Conservation (phyloP, 2,113 vertebrate genomes). For the Garra rufa region DNA sequence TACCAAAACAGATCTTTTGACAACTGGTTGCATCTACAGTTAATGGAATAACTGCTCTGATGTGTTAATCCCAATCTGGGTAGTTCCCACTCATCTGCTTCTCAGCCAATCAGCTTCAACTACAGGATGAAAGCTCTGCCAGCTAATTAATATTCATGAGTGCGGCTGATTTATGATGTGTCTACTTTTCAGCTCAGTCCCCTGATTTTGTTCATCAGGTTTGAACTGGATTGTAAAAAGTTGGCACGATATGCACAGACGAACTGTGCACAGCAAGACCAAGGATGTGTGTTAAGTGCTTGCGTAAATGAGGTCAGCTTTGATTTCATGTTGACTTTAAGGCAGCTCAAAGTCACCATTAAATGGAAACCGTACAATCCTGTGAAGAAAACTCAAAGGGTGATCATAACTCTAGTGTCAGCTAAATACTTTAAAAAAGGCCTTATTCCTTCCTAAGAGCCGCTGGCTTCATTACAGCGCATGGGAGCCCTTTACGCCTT, state of each 20-base stretch:
- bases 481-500: background rate
- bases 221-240: background rate
- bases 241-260: background rate
- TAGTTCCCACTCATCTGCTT: background rate
- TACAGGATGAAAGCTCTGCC: background rate
- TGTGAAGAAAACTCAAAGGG: background rate
- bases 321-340: conserved; percentile 14
- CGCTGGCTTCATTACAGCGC: conserved; percentile 14
- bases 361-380: background rate
- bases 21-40: background rate
- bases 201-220: background rate
- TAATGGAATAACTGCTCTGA: background rate
- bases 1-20: background rate
- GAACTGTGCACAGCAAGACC: background rate
- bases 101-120: background rate
- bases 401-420: conserved; percentile 14
- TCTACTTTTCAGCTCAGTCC: background rate
- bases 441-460: background rate
- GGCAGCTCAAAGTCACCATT: background rate
- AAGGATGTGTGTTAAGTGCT: background rate
- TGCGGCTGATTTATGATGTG: background rate
- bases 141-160: background rate
- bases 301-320: background rate
- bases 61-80: background rate
- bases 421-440: conserved; percentile 25